phyloP scores from a whole-genome alignment of 2,113 vertebrate species.

The Emberiza fucata region DNA sequence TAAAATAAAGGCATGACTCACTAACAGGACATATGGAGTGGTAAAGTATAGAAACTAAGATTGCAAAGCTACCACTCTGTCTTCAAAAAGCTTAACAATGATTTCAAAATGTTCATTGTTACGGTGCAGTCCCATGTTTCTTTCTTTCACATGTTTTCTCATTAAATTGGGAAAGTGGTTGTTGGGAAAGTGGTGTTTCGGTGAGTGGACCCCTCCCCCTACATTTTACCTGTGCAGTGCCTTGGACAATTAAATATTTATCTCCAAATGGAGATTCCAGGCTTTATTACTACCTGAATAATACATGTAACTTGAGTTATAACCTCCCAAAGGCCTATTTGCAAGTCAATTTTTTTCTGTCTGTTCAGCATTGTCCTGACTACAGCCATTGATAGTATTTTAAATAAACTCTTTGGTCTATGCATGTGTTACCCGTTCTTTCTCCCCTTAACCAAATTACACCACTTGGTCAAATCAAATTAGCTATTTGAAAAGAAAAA shows the following conservation, averaged over 20 bases:
- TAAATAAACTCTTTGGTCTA: not conserved
- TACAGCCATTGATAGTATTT: not conserved
- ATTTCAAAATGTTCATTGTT: not conserved
- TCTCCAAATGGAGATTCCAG: conserved; percentile 15
- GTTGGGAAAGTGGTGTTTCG: not conserved
- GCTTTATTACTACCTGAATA: conserved; percentile 31
- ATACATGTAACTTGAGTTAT: conserved; percentile 9
- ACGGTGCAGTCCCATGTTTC: not conserved
- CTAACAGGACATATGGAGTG: not conserved
- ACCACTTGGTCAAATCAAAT: not conserved
- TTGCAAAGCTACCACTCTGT: not conserved
- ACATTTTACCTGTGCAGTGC: not conserved
- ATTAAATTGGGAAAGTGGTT: not conserved
- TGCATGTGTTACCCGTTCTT: not conserved
- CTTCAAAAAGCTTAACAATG: not conserved
- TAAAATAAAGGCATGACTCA: not conserved
- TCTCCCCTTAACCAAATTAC: not conserved
- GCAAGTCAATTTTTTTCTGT: not conserved
- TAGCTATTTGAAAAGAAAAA: not conserved
- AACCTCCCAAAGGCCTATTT: not conserved
- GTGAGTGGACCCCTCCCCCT: not conserved
- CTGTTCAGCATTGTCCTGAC: not conserved
- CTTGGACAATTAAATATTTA: conserved; percentile 48
- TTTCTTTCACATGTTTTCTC: not conserved
- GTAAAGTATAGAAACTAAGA: not conserved